Percentiles rank a stretch among this genome's conserved stretches.
Conservation (phyloP, 2,888 invertebrate genomes). For the Cybosia mesomella region DNA sequence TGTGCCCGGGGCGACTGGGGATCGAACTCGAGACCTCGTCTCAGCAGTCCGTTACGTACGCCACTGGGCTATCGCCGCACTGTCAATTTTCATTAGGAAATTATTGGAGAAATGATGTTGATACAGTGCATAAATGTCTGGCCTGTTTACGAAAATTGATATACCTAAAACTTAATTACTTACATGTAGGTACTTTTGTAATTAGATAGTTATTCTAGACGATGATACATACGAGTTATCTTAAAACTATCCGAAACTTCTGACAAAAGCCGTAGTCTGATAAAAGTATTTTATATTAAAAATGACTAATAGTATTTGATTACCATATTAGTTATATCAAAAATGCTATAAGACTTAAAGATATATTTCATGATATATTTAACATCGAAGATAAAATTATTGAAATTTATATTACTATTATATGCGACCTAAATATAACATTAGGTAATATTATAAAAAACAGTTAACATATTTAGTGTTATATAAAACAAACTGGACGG, state of each 20-base stretch:
- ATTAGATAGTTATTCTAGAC: not conserved
- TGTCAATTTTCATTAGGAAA: too few relatives aligned
- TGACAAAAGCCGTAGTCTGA: not conserved
- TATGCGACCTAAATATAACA: not conserved
- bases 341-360: not conserved
- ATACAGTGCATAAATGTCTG: too few relatives aligned
- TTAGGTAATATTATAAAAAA: not conserved
- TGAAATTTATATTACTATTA: not conserved
- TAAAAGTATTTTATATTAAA: not conserved
- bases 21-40: too few relatives aligned
- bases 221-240: not conserved
- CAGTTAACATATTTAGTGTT: not conserved
- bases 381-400: not conserved
- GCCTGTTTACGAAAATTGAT: too few relatives aligned
- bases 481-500: conserved; percentile 7
- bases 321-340: not conserved
- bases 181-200: not conserved
- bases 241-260: not conserved
- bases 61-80: too few relatives aligned
- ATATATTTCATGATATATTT: not conserved
- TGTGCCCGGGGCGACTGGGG: too few relatives aligned
- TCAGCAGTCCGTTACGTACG: too few relatives aligned
- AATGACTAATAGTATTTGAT: not conserved
- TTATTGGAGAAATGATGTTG: too few relatives aligned
- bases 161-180: too few relatives aligned